Evolutionary conservation across 2,113 vertebrate genomes (phyloP), one percentile per base, ranked within the genome.

Genomic region (Capra hircus): DNA sequence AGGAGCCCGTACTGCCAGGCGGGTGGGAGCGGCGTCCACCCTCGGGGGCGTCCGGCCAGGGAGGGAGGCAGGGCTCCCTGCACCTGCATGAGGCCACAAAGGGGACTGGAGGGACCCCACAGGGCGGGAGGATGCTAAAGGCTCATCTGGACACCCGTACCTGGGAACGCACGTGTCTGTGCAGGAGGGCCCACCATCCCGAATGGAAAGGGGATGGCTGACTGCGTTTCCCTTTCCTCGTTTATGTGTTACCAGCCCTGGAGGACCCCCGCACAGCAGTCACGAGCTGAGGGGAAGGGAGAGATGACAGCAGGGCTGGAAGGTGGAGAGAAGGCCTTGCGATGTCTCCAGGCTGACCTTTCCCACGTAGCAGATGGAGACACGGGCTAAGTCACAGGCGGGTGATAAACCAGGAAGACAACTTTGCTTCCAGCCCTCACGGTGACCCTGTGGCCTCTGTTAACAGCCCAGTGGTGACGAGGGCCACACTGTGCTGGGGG

Each of bases 71-170:
- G 14, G 36, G 55, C 43, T 50, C 21, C 21, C 60, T 25, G 43
- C 55, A 10, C 50, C 11, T 53, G 80, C 19, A 53, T 0, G 6
- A 23, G 64, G 80, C 8, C 27, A 0, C 14, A 27, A 15, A 7
- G 14, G 50, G n/a, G 8, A 21, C 19, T 40, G 27, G 33, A 36
- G 90, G 59, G 52, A 0, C 16, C 17, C 17, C 14, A 11, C 10
- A 0, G 17, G 83, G 19, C 7, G 0, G 50, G 33, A 17, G 28
- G 33, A 77, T 3, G 11, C 40, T 2, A 10, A 14, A 15, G 19
- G 15, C 0, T 0, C 19, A 30, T 50, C 6, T 50, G 50, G 55
- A 82, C 6, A n/a, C 80, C 19, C 0, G 0, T 10, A 23, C 2
- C 80, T n/a, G 50, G 52, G 52, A 23, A 53, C 0, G 10, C 14